phyloP scores from a whole-genome alignment of 2,888 invertebrate species.

The Baccha elongata region DNA sequence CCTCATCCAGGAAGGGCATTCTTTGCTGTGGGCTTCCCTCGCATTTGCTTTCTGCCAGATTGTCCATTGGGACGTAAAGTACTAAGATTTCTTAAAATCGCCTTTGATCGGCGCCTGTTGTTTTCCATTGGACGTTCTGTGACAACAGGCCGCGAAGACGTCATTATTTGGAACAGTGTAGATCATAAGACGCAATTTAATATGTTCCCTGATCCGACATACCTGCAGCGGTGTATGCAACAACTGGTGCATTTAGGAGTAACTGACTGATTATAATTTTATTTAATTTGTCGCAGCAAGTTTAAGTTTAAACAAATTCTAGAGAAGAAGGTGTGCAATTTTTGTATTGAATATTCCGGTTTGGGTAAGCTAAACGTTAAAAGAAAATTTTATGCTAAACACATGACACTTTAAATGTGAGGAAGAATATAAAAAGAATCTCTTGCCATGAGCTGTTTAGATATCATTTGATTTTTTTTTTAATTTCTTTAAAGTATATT shows the following conservation, averaged over 20 bases:
- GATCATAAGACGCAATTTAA: constrained; percentile 92
- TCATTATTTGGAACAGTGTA: constrained; percentile 95
- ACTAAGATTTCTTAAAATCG: constrained; percentile 88
- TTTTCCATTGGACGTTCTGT: constrained; percentile 94
- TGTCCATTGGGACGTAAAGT: constrained; percentile 91
- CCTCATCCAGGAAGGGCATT: constrained; percentile 93
- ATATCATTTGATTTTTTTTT: constrained; percentile 16
- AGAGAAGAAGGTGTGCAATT: constrained; percentile 78
- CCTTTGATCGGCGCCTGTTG: constrained; percentile 91
- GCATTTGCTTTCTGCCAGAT: constrained; percentile 92
- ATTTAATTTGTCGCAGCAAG: constrained; percentile 28
- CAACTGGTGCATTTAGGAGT: constrained; percentile 83
- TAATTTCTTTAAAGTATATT: constrained; percentile 9
- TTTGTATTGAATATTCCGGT: constrained; percentile 69
- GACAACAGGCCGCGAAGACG: constrained; percentile 95
- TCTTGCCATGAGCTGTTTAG: constrained; percentile 63
- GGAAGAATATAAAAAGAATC: constrained; percentile 55
- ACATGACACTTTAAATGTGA: constrained; percentile 45
- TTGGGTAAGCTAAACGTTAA: constrained; percentile 70
- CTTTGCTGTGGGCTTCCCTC: constrained; percentile 94
- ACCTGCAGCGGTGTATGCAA: constrained; percentile 85
- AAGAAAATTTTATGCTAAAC: constrained; percentile 38
- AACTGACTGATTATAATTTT: constrained; percentile 79
- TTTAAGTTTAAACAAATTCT: constrained; percentile 41
- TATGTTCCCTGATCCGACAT: constrained; percentile 90